These are phyloP conservation scores for Tetranychus urticae DNA, from an alignment of 1,140 invertebrate genomes.

Conservation along the genomic window DNA sequence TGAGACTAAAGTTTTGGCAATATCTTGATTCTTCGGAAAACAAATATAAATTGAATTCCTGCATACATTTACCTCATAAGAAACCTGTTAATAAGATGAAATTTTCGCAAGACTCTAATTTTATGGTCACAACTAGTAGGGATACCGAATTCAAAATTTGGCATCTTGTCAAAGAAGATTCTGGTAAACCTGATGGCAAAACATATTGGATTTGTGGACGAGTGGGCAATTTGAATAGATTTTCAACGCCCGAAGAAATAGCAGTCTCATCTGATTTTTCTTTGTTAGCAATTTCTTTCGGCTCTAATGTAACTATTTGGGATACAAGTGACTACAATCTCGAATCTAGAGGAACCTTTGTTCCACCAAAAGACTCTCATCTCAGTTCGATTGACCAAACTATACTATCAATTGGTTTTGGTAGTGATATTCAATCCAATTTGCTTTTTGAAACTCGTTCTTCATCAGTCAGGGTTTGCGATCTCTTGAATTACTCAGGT, in stretches of 20 bases:
- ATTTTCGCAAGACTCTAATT: constrained; percentile 30
- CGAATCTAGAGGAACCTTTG: background rate
- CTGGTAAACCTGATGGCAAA: constrained; percentile 16
- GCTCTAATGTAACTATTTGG: constrained; percentile 42
- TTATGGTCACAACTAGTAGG: constrained; percentile 32
- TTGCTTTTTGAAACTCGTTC: background rate
- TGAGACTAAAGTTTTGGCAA: constrained; percentile 53
- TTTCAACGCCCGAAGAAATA: constrained; percentile 28
- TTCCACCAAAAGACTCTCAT: background rate
- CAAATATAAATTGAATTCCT: constrained; percentile 39
- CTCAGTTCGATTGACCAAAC: background rate
- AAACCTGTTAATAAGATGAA: constrained; percentile 29
- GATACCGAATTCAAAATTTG: constrained; percentile 50
- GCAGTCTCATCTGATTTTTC: constrained; percentile 51
- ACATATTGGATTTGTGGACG: constrained; percentile 36
- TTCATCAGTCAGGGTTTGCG: background rate
- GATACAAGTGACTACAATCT: constrained; percentile 14
- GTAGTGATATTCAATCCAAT: background rate
- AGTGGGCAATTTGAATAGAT: constrained; percentile 32
- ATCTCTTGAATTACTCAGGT: background rate
- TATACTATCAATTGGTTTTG: constrained; percentile 3
- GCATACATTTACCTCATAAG: constrained; percentile 43
- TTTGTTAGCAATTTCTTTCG: constrained; percentile 41
- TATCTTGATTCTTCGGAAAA: constrained; percentile 19
- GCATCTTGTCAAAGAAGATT: constrained; percentile 26